These are phyloP conservation scores for Uria lomvia DNA, from an alignment of 2,113 vertebrate species.

Conservation along the genomic window DNA sequence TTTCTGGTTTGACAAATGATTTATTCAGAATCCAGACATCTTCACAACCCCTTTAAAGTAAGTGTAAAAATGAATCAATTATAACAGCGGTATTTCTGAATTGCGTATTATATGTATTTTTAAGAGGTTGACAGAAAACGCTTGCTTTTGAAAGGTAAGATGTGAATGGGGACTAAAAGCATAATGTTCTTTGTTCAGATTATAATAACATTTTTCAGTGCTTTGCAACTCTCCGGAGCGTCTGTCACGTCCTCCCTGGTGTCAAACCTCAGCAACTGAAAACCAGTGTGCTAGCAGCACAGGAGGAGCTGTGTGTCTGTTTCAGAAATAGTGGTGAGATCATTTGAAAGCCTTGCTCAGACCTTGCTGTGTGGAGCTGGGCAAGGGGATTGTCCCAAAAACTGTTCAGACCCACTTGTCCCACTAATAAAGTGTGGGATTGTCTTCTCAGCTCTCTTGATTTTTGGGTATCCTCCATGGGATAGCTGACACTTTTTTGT, in stretches of 20 bases:
- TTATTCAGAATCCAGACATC: not conserved
- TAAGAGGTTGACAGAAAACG: not conserved
- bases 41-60: not conserved
- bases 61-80: not conserved
- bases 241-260: not conserved
- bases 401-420: not conserved
- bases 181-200: not conserved
- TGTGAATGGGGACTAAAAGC: not conserved
- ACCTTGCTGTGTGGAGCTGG: not conserved
- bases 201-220: not conserved
- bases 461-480: not conserved
- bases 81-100: not conserved
- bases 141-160: not conserved
- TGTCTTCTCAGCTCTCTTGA: not conserved
- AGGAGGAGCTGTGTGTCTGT: not conserved
- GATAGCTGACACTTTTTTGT: not conserved
- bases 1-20: not conserved
- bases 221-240: not conserved
- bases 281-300: not conserved
- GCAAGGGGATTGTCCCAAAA: not conserved
- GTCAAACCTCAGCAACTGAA: not conserved
- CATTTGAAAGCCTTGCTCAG: not conserved
- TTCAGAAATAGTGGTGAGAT: not conserved
- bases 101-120: not conserved
- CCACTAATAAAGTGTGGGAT: not conserved